A percentile compares a stretch with the other conserved stretches of the same genome.
phyloP scores from a whole-genome alignment of 2,113 vertebrate genomes.

The Cottus gobio region DNA sequence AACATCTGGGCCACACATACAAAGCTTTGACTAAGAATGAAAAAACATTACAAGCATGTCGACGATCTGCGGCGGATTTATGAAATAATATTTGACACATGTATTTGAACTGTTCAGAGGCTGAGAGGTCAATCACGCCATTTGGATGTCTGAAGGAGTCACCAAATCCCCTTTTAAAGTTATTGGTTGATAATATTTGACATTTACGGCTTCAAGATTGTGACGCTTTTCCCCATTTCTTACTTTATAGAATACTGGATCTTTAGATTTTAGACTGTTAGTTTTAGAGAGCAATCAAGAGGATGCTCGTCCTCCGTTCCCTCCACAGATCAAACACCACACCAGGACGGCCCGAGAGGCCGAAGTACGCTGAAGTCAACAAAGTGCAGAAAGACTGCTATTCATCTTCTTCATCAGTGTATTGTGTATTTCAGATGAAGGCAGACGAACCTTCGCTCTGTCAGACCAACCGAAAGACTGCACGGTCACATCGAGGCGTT shows the following conservation, averaged over 20 bases:
- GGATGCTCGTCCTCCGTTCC: no score
- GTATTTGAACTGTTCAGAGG: not conserved
- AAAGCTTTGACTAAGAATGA: not conserved
- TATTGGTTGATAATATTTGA: not conserved
- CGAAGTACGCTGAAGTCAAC: not conserved
- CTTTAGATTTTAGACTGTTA: not conserved
- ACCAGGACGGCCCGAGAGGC: not conserved
- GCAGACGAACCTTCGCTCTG: constrained; percentile 97
- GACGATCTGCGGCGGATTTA: not conserved
- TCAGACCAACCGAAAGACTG: constrained; percentile 99
- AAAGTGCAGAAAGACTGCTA: no score
- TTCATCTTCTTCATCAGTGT: no score
- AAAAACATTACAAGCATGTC: not conserved
- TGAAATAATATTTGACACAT: no score
- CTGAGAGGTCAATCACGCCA: not conserved
- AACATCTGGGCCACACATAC: not conserved
- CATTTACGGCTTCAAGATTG: not conserved
- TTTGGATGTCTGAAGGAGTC: not conserved
- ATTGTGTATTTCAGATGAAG: no score
- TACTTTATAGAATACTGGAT: not conserved
- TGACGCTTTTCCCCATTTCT: not conserved
- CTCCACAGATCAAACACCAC: not conserved
- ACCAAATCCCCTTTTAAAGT: no score
- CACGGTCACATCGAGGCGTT: constrained; percentile 97
- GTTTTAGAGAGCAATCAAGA: not conserved